Evolutionary conservation across 1,140 invertebrate genomes (phyloP).

Genomic region (Drosophila tristis): DNA sequence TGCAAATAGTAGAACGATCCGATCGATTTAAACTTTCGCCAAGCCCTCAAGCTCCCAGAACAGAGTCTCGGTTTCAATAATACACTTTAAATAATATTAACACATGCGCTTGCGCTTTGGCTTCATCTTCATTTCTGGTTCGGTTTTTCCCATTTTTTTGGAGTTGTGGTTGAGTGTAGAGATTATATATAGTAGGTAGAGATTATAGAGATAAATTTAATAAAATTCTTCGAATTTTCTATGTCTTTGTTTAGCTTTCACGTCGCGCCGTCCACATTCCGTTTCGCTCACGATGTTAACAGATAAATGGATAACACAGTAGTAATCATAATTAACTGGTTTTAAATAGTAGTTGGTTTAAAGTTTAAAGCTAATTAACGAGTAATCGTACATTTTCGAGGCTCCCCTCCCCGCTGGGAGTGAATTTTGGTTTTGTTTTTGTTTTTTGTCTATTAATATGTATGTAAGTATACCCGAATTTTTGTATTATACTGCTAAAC

Average conservation of each 20-base stretch:
- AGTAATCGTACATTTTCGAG: conserved; percentile 3
- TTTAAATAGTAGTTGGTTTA: conserved; percentile 32
- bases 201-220: conserved; percentile 61
- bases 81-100: conserved; percentile 61
- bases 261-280: conserved; percentile 32
- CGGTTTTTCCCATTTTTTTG: conserved; percentile 15
- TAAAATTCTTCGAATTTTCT: conserved; percentile 83
- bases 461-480: conserved; percentile 31
- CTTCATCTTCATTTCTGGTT: conserved; percentile 36
- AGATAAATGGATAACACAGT: conserved; percentile 29
- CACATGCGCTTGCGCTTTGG: conserved; percentile 73
- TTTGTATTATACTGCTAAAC: conserved; percentile 64
- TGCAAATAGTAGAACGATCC: conserved; percentile 49
- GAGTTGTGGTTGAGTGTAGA: conserved; percentile 1
- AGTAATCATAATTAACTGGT: conserved; percentile 18
- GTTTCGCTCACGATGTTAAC: conserved; percentile 42
- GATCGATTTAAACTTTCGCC: conserved; percentile 71
- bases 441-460: no score
- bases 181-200: conserved; percentile 14
- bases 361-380: conserved; percentile 45
- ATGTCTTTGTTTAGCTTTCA: conserved; percentile 82
- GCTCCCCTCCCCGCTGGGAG: no score
- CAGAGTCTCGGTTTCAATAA: conserved; percentile 35
- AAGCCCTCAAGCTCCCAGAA: conserved; percentile 55
- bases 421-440: background rate